Evolutionary conservation across 1,140 invertebrate species (phyloP).

Genomic region (Thaumatotibia leucotreta): DNA sequence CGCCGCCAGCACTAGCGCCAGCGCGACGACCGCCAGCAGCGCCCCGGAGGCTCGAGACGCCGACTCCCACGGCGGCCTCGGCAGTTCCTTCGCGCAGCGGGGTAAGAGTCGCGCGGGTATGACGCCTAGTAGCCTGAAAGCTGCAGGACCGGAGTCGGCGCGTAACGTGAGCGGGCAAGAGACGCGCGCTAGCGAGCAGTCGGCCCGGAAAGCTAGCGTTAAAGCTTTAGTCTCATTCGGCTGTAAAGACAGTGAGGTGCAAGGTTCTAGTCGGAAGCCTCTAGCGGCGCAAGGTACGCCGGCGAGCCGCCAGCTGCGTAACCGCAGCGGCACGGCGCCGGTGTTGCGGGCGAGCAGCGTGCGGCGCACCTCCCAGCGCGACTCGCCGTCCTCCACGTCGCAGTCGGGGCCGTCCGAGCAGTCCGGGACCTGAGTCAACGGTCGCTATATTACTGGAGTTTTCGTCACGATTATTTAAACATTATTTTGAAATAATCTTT

Average conservation of each 20-base stretch:
- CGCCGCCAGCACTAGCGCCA: conserved; percentile 39
- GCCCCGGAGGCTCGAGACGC: conserved; percentile 33
- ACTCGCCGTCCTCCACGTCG: conserved; percentile 75
- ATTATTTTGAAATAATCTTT: no score
- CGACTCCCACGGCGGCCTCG: conserved; percentile 89
- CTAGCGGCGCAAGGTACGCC: conserved; percentile 88
- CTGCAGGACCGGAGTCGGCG: conserved; percentile 78
- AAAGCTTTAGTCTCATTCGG: conserved; percentile 92
- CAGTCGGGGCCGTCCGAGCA: conserved; percentile 51
- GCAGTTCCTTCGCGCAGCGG: conserved; percentile 82
- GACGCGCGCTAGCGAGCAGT: conserved; percentile 92
- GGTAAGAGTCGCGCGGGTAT: conserved; percentile 87
- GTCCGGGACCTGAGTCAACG: not conserved
- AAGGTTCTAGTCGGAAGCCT: conserved; percentile 92
- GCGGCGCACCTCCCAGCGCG: conserved; percentile 84
- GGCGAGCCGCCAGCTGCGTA: conserved; percentile 87
- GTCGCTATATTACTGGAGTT: no score
- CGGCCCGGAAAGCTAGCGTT: conserved; percentile 94
- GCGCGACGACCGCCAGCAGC: conserved; percentile 33
- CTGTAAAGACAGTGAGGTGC: conserved; percentile 86
- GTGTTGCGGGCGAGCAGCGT: conserved; percentile 93
- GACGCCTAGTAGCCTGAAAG: conserved; percentile 88
- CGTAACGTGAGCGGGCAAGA: conserved; percentile 77
- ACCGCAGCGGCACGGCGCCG: conserved; percentile 87
- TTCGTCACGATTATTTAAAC: no score